Evolutionary conservation across 2,888 invertebrate species (phyloP).

Genomic region (Tenthredo distinguenda): DNA sequence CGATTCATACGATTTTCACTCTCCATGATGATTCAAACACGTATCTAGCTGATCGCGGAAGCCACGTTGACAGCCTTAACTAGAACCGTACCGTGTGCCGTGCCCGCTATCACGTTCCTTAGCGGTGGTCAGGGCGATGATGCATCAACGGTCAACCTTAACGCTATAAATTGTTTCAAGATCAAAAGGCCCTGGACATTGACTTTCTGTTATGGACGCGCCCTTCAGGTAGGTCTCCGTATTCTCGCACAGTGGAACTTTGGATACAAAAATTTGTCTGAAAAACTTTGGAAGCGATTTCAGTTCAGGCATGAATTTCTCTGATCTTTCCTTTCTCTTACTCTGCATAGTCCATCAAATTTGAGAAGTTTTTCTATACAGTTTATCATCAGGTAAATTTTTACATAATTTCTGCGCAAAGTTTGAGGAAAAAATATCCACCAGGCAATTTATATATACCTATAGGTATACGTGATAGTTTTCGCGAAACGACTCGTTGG

Average conservation of each 20-base stretch:
- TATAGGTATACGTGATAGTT: too few relatives aligned
- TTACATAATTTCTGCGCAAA: too few relatives aligned
- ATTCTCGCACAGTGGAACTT: background rate
- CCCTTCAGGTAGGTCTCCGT: slow-evolving; percentile 87
- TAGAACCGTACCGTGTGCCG: slow-evolving; percentile 95
- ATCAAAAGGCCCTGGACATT: slow-evolving; percentile 95
- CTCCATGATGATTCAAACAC: background rate
- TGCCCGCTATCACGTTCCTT: slow-evolving; percentile 96
- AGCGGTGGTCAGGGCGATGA: slow-evolving; percentile 98
- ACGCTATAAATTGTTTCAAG: slow-evolving; percentile 92
- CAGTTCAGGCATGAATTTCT: background rate
- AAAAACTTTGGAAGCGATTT: background rate
- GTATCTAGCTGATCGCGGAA: slow-evolving; percentile 87
- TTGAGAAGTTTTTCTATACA: too few relatives aligned
- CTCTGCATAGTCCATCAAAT: too few relatives aligned
- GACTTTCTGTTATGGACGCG: slow-evolving; percentile 97
- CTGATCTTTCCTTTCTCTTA: background rate
- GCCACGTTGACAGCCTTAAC: slow-evolving; percentile 95
- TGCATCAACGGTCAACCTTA: slow-evolving; percentile 95
- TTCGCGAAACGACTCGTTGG: too few relatives aligned
- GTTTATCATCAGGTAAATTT: too few relatives aligned
- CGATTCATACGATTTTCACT: background rate
- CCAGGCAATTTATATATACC: too few relatives aligned
- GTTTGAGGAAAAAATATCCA: too few relatives aligned
- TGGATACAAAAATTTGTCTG: background rate